Conservation (phyloP, 2,888 invertebrate genomes). For the Alcis repandata region DNA sequence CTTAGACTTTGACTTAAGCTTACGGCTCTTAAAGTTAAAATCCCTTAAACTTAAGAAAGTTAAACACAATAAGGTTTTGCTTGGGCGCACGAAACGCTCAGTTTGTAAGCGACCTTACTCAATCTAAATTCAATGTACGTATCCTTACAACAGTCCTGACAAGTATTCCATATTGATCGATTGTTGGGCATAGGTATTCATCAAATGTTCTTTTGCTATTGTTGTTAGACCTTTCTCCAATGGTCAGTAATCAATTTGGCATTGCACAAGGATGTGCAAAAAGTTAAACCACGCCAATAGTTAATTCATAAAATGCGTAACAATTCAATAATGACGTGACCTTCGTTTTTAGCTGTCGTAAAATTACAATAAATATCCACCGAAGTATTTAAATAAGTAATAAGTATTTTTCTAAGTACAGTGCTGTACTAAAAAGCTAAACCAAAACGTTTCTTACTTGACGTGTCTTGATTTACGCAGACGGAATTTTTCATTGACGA, state of each 20-base stretch:
- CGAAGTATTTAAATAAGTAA: neutral
- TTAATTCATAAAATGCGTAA: neutral
- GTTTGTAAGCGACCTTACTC: slow-evolving; percentile 10
- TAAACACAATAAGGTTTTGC: neutral
- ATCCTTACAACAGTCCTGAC: slow-evolving; percentile 3
- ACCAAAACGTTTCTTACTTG: no score
- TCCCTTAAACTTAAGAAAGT: no score
- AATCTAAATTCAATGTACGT: slow-evolving; percentile 12
- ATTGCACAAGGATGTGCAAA: slow-evolving; percentile 13
- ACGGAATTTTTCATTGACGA: neutral
- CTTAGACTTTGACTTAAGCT: no score
- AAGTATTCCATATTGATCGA: slow-evolving; percentile 6
- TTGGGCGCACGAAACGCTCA: neutral
- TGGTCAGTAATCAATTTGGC: slow-evolving; percentile 9
- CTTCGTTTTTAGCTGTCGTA: neutral
- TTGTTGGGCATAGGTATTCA: slow-evolving; percentile 14
- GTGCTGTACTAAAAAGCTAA: neutral
- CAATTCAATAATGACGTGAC: neutral
- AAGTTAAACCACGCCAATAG: neutral
- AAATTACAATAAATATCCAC: neutral
- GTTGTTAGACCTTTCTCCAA: slow-evolving; percentile 16
- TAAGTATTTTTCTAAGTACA: neutral
- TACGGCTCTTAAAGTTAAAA: no score
- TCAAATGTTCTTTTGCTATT: slow-evolving; percentile 18
- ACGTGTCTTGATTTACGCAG: neutral